A percentile compares a stretch with the other conserved stretches of the same genome.
phyloP scores from a whole-genome alignment of 2,888 invertebrate species.

The Mystacides longicornis region DNA sequence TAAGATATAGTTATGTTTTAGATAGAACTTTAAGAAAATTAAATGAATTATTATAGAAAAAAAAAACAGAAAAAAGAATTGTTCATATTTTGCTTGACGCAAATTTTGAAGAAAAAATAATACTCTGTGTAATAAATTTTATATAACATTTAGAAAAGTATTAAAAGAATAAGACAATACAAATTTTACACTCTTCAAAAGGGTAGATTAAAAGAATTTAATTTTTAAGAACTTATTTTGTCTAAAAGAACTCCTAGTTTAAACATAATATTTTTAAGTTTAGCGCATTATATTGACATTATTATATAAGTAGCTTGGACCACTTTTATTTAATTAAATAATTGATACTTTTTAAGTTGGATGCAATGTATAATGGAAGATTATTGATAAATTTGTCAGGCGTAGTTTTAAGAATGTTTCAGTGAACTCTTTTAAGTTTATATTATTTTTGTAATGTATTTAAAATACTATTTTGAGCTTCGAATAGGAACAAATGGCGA shows the following conservation, averaged over 20 bases:
- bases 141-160: background rate
- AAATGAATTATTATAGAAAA: background rate
- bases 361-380: constrained; percentile 1
- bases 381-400: background rate
- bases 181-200: background rate
- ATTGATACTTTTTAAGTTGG: background rate
- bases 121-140: too few species aligned
- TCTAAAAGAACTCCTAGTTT: too few species aligned
- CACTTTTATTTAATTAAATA: background rate
- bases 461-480: background rate
- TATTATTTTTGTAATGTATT: background rate
- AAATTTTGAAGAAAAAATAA: too few species aligned
- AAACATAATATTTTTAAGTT: too few species aligned
- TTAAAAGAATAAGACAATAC: background rate
- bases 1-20: background rate
- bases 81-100: too few species aligned
- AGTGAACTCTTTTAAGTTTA: background rate
- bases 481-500: background rate
- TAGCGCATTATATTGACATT: too few species aligned
- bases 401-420: background rate
- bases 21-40: background rate
- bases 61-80: too few species aligned
- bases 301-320: too few species aligned
- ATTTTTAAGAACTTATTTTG: too few species aligned
- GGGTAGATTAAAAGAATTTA: too few species aligned